Evolutionary conservation across 1,140 invertebrate genomes (phyloP), one percentile per base, ranked within the genome.

Genomic region (Penaeus chinensis): DNA sequence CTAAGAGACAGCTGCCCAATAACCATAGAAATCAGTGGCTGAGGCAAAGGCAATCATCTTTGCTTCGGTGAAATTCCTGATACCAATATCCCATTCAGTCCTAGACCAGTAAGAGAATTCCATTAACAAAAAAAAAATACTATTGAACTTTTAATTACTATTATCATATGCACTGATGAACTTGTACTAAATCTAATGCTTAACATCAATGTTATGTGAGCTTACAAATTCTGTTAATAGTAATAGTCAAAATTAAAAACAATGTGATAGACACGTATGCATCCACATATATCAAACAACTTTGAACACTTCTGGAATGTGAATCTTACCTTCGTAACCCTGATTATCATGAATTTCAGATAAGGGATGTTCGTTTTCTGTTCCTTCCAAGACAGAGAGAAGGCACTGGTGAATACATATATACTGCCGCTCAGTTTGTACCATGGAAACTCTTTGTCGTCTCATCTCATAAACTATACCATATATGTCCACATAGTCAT

Each of bases 361-460:
- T n/a, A 89, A 69, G 32, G 88, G 79, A 62, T 93, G 91, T 66
- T 95, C 95, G 90, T 94, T 93, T 92, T 99, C 97, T 91, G 96
- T 96, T 32, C 97, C 97, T 93, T 99, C 97, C 16, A 99, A 93
- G 32, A 98, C 97, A 90, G 97, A 97, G 90, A 98, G 93, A 66
- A 99, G 93, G 93, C 98, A 99, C 92, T 99, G 89, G 78, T 90
- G 90, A 65, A 91, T 91, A 71, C 89, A 89, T 24, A 90, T 91
- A 90, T 91, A 92, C 80, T 91, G 91, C 82, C 91, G 89, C 91
- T 95, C 94, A 87, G 94, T 95, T 90, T 95, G 94, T 27, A 99
- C 98, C 98, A 99, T 99, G 95, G 97, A 98, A 16, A 99, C 98
- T 83, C 99, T 94, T 92, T 99, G 97, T 92, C 96, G 96, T 74